Evolutionary conservation across 2,797 vertebrate genomes (phyloP).

Genomic region (Sebastes taczanowskii): DNA sequence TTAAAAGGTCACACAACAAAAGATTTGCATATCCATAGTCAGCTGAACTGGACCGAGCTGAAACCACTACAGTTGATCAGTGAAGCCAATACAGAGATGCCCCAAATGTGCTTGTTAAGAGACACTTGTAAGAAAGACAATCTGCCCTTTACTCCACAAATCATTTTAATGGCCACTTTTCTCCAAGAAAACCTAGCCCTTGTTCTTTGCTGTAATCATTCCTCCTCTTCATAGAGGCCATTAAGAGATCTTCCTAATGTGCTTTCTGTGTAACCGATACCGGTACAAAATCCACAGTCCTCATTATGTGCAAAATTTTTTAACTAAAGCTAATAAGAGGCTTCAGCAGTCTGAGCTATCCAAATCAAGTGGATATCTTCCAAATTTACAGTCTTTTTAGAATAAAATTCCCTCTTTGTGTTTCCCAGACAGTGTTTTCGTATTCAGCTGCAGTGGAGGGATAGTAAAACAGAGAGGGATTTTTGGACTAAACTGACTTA

Average conservation of each 20-base stretch:
- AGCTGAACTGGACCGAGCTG: too few species aligned
- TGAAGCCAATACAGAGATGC: too few species aligned
- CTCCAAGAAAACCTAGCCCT: neutral
- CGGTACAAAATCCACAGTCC: neutral
- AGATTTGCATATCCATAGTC: too few species aligned
- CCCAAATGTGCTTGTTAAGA: too few species aligned
- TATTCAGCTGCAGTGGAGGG: neutral
- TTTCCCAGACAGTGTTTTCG: neutral
- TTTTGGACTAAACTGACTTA: neutral
- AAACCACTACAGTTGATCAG: too few species aligned
- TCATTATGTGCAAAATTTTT: neutral
- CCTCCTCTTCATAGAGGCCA: neutral
- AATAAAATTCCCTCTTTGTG: neutral
- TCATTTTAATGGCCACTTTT: neutral
- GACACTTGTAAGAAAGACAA: neutral
- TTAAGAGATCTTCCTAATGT: neutral
- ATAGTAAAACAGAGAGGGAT: neutral
- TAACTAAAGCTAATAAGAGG: neutral
- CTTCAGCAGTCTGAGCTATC: neutral
- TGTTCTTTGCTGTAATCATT: neutral
- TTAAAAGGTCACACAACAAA: too few species aligned
- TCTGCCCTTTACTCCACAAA: neutral
- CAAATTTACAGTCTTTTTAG: neutral
- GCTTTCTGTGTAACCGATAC: neutral
- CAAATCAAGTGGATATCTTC: neutral